Base-by-base conservation (phyloP, 1,140 invertebrate genomes). In the Nephila pilipes region DNA sequence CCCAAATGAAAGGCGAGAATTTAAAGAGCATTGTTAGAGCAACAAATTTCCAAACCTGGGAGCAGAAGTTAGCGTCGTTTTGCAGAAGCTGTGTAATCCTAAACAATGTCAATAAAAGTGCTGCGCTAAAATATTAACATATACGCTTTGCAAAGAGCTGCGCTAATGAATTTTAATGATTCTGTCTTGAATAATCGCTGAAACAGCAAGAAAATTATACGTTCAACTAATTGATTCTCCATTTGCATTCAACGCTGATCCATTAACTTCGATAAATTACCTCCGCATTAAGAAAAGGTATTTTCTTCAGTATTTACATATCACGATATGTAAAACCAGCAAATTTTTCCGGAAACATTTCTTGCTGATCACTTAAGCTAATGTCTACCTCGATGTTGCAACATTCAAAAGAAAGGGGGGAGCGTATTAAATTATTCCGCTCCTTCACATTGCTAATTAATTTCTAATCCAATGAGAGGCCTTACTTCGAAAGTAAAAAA, bases 241-340 rank as follows among this genome's bases (percentile, higher is more conserved):
- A 81, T 81, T 81, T 81, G 46, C 80, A 81, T 81, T 46, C 46
- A 54, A 32, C 83, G 57, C 83, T 85, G 25, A 46, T 58, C 83
- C 83, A 85, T 85, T 85, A 85, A 58, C 83, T 85, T 85, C 83
- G 57, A 85, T 85, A 85, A 85, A 85, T 85, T 85, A 85, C 46
- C 57, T 54, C 29, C 29, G 83, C 83, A 36, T 75, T 75, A 36
- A 85, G 57, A 60, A 36, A 54, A 85, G 54, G 54, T 32, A 32
- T 60, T 85, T 85, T 54, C 57, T 57, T 54, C 14, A 60, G 29
- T 85, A 85, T 85, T 85, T 85, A 60, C 83, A 85, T 58, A 58
- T 54, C 80, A 54, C 80, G 36, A 81, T 81, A 54, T 54, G 46
- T 55, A 81, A 81, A 81, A 81, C 80, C 80, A 55, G 80, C 80